phyloP scores from a whole-genome alignment of 2,113 vertebrate species.

The Chaetodon trifascialis region DNA sequence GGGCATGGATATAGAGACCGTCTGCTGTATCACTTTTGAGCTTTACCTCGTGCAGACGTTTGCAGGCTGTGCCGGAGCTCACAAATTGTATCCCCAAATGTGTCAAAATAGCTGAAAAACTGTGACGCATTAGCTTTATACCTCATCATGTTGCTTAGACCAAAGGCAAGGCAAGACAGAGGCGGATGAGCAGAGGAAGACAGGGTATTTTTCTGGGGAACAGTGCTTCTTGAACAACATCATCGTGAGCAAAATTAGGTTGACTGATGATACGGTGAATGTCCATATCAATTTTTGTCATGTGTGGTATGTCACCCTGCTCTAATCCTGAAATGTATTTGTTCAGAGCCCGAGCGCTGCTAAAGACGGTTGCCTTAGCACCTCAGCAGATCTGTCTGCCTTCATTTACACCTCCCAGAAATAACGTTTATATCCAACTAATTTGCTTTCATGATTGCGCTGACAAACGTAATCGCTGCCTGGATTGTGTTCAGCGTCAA shows the following conservation, averaged over 20 bases:
- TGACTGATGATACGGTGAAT: background rate
- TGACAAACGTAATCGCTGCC: too few relatives aligned
- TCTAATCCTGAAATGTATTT: background rate
- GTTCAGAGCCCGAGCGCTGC: background rate
- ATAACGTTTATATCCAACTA: too few relatives aligned
- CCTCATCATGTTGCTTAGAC: background rate
- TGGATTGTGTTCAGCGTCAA: too few relatives aligned
- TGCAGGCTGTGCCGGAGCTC: background rate
- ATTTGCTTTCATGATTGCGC: too few relatives aligned
- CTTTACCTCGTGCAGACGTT: background rate
- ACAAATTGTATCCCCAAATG: background rate
- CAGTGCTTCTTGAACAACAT: background rate
- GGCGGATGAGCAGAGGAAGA: background rate
- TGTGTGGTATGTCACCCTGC: background rate
- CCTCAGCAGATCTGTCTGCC: constrained; percentile 11
- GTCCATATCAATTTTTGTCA: constrained; percentile 13
- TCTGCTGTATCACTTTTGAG: background rate
- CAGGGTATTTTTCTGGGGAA: background rate
- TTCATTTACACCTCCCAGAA: background rate
- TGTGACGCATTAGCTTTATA: background rate
- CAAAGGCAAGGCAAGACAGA: background rate
- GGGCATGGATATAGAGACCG: background rate
- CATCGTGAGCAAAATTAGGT: background rate
- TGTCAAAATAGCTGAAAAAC: background rate
- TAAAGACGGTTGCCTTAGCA: background rate